Evolutionary conservation across 2,888 invertebrate species (phyloP).

Genomic region (Philaethria dido): DNA sequence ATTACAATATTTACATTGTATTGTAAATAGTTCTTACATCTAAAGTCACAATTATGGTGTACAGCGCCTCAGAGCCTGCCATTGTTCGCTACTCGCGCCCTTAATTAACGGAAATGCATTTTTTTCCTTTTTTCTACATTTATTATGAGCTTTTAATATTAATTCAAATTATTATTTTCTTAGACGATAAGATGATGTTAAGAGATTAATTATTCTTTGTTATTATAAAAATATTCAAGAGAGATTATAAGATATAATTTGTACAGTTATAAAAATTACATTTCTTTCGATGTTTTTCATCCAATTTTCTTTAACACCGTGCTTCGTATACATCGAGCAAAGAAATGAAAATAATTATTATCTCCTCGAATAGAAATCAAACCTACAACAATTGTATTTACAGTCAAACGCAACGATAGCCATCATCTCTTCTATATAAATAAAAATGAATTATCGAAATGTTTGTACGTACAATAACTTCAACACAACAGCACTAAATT

Average conservation of each 20-base stretch:
- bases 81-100: constrained; percentile 2
- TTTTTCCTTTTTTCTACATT: neutral
- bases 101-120: constrained; percentile 2
- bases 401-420: no score
- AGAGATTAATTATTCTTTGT: neutral
- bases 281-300: no score
- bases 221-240: neutral
- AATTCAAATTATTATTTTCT: neutral
- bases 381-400: no score
- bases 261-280: no score
- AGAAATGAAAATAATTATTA: no score
- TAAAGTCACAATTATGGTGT: neutral
- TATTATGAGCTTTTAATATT: neutral
- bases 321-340: no score
- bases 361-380: no score
- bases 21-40: neutral
- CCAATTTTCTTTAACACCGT: no score
- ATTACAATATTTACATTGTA: neutral
- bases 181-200: neutral
- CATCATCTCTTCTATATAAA: no score
- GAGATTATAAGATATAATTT: neutral
- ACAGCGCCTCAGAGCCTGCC: neutral
- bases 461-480: no score
- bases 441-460: no score
- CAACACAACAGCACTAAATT: no score